Base-by-base conservation (phyloP, 2,113 vertebrate genomes). In the Dolichotis patagonum region DNA sequence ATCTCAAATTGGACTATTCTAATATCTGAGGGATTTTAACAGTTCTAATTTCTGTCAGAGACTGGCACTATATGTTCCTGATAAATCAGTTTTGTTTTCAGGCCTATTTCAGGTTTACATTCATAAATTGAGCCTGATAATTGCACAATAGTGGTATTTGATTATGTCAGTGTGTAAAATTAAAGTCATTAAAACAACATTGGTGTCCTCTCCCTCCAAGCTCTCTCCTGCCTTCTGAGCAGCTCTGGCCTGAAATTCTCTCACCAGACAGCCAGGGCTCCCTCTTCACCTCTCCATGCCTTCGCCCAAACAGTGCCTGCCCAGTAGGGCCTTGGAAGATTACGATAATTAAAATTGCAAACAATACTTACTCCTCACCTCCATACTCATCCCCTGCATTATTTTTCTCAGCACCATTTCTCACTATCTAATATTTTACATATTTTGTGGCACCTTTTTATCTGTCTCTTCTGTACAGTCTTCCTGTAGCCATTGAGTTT, bases 21-120 rank as follows among this genome's bases (percentile, higher is more conserved):
- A 86, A 62, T 5, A 0, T 85, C 49, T 60, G n/a, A 73, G 87
- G 58, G 41, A 84, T 71, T 78, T 75, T 54, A 24, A 32, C 56
- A 6, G 52, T 81, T 96, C 52, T 71, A 96, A 88, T 85, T 92
- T 92, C 69, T 3, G 58, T 87, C 35, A 56, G 35, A 93, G 46
- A 5, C 35, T 3, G 1, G 32, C 5, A 49, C 43, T 87, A 41
- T 65, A 41, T 41, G 30, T 84, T 35, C 19, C 54, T 71, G 10
- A 32, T 86, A 95, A 65, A 38, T 60, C 81, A 84, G 12, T 49
- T 43, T 95, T 84, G 14, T 75, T 96, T 95, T 82, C 52, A 88
- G 20, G 46, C 19, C 20, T 30, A 69, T 77, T 94, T 88, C 49
- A 32, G 75, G 4, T 81, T 75, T 43, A 73, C 71, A 19, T 93